Evolutionary conservation across 1,140 invertebrate species (phyloP).

Genomic region (Tetramorium parvispinum): DNA sequence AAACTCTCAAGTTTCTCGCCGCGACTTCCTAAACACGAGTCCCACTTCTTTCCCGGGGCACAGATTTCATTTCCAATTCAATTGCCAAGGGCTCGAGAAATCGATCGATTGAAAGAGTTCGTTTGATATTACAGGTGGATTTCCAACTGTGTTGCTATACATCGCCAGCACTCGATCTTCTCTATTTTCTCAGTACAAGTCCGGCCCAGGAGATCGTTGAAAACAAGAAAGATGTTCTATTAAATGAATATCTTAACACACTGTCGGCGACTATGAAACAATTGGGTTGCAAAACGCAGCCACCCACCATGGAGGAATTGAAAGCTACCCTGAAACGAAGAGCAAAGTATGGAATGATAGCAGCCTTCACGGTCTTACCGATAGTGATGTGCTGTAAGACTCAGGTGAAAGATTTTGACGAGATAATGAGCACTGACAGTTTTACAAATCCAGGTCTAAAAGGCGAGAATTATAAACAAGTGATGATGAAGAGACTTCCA

Average conservation of each 20-base stretch:
- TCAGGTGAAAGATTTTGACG: conserved; percentile 71
- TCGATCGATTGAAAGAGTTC: conserved; percentile 41
- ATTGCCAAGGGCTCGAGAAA: conserved; percentile 38
- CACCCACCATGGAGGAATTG: conserved; percentile 83
- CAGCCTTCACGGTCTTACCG: conserved; percentile 73
- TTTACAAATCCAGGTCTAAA: conserved; percentile 66
- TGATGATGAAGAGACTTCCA: conserved; percentile 74
- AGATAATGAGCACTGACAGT: conserved; percentile 67
- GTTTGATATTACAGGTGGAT: conserved; percentile 84
- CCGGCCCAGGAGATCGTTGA: conserved; percentile 71
- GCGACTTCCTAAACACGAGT: conserved; percentile 77
- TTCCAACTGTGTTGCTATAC: conserved; percentile 84
- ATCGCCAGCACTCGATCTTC: conserved; percentile 85
- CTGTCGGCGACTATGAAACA: conserved; percentile 80
- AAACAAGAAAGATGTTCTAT: conserved; percentile 78
- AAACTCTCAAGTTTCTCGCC: conserved; percentile 53
- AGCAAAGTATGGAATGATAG: conserved; percentile 75
- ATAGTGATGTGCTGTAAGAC: conserved; percentile 74
- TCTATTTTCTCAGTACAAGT: conserved; percentile 86
- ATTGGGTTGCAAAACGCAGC: conserved; percentile 78
- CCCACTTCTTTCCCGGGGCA: conserved; percentile 35
- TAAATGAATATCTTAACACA: conserved; percentile 81
- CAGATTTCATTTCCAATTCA: conserved; percentile 78
- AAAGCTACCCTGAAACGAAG: conserved; percentile 75
- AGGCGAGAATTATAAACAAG: conserved; percentile 50